Conservation (phyloP, 2,113 vertebrate species). For the Neodon shergylaensis region DNA sequence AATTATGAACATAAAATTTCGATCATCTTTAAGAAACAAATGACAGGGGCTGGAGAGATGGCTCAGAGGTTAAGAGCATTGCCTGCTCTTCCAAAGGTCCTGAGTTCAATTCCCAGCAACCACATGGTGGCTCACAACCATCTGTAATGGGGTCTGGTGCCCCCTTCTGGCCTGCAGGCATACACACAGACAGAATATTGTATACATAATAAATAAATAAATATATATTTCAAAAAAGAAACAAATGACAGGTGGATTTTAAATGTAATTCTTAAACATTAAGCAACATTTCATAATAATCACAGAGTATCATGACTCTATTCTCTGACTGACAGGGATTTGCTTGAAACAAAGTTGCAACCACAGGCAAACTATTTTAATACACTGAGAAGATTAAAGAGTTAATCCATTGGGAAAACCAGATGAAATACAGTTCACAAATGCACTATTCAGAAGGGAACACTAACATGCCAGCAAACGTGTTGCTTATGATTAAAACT, state of each 20-base stretch:
- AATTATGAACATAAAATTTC: slow-evolving; percentile 34
- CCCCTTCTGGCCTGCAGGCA: too few species aligned
- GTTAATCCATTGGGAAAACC: slow-evolving; percentile 59
- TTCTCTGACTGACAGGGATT: neutral
- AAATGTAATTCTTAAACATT: slow-evolving; percentile 47
- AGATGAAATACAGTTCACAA: slow-evolving; percentile 51
- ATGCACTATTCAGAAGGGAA: slow-evolving; percentile 19
- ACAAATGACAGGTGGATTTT: neutral
- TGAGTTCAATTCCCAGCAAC: too few species aligned
- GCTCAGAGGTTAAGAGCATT: too few species aligned
- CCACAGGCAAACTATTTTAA: slow-evolving; percentile 63
- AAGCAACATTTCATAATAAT: slow-evolving; percentile 19
- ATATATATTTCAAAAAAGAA: neutral
- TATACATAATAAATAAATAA: too few species aligned
- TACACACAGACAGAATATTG: too few species aligned
- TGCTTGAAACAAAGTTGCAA: slow-evolving; percentile 51
- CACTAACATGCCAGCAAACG: neutral
- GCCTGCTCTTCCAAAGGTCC: too few species aligned
- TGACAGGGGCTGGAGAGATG: neutral
- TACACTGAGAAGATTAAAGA: slow-evolving; percentile 68
- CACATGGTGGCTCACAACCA: too few species aligned
- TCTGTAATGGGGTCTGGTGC: too few species aligned
- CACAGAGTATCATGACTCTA: neutral
- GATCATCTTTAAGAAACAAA: slow-evolving; percentile 7
- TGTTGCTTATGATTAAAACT: slow-evolving; percentile 13